Conservation (phyloP, 2,888 invertebrate genomes). For the Trachelus stipa region DNA sequence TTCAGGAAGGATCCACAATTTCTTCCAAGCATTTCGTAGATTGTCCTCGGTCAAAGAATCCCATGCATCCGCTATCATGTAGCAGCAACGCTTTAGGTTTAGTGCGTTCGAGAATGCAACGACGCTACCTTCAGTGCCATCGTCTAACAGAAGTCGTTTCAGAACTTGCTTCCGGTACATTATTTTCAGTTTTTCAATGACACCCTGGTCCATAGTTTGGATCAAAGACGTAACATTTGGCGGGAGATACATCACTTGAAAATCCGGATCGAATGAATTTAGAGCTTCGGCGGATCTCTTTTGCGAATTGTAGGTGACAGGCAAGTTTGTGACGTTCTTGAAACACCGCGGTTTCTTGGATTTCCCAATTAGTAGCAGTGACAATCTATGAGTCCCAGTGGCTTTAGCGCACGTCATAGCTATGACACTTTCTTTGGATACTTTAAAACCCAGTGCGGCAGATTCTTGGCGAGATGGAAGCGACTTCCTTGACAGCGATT, state of each 20-base stretch:
- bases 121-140: conserved; percentile 11
- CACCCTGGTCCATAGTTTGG: conserved; percentile 47
- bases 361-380: conserved; percentile 46
- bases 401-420: conserved; percentile 46
- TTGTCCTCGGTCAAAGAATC: background rate
- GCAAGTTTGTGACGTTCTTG: conserved; percentile 32
- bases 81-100: conserved; percentile 1
- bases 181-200: conserved; percentile 40
- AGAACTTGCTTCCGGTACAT: conserved; percentile 36
- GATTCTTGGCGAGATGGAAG: conserved; percentile 28
- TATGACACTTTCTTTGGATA: conserved; percentile 40
- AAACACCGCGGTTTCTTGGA: conserved; percentile 19
- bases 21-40: background rate
- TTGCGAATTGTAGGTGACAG: conserved; percentile 33
- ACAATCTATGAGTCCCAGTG: conserved; percentile 42
- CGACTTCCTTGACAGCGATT: conserved; percentile 34
- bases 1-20: conserved; percentile 35
- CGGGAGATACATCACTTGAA: conserved; percentile 34
- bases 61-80: background rate
- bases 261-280: conserved; percentile 23
- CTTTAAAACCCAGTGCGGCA: conserved; percentile 36
- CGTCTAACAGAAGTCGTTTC: conserved; percentile 26
- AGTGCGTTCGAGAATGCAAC: background rate
- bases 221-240: conserved; percentile 39
- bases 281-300: conserved; percentile 23